Conservation (phyloP, 53 echinoderm and acorn worm species). For the Apostichopus leukothele region DNA sequence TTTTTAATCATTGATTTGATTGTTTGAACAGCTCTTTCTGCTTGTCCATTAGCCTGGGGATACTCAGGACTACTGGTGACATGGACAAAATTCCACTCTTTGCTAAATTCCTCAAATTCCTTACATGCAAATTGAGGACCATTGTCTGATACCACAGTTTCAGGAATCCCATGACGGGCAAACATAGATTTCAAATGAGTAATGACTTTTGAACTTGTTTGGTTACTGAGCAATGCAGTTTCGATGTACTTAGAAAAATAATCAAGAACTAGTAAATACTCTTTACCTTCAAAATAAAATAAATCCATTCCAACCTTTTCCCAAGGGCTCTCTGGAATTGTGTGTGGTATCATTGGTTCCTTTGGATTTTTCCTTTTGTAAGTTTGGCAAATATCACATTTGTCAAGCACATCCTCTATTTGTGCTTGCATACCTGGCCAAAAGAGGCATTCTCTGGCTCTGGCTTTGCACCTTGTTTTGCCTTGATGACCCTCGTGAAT, state of each 20-base stretch:
- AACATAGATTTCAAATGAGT: slow-evolving; percentile 55
- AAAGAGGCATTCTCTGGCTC: slow-evolving; percentile 49
- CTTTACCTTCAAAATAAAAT: slow-evolving; percentile 54
- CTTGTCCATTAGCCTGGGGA: slow-evolving; percentile 63
- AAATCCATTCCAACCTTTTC: slow-evolving; percentile 62
- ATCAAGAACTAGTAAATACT: slow-evolving; percentile 55
- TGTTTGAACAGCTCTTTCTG: slow-evolving; percentile 55
- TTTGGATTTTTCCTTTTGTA: slow-evolving; percentile 22
- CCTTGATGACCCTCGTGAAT: slow-evolving; percentile 59
- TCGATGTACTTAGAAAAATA: slow-evolving; percentile 66
- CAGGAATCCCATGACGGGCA: slow-evolving; percentile 56
- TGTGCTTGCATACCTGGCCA: slow-evolving; percentile 63
- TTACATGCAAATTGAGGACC: slow-evolving; percentile 58
- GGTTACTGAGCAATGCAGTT: slow-evolving; percentile 19
- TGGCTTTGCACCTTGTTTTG: slow-evolving; percentile 26
- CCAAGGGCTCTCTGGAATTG: slow-evolving; percentile 61
- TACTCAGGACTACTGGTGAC: slow-evolving; percentile 52
- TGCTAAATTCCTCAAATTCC: slow-evolving; percentile 48
- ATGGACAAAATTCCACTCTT: slow-evolving; percentile 56
- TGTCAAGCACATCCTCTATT: slow-evolving; percentile 47
- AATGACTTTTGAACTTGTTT: slow-evolving; percentile 22
- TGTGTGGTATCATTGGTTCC: slow-evolving; percentile 52
- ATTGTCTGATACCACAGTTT: slow-evolving; percentile 52
- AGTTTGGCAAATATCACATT: slow-evolving; percentile 47
- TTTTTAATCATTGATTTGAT: slow-evolving; percentile 47